Percentiles rank a stretch among this genome's conserved stretches.
These are phyloP conservation scores for Camelus bactrianus DNA, from an alignment of 2,113 vertebrate genomes.

Conservation along the genomic window DNA sequence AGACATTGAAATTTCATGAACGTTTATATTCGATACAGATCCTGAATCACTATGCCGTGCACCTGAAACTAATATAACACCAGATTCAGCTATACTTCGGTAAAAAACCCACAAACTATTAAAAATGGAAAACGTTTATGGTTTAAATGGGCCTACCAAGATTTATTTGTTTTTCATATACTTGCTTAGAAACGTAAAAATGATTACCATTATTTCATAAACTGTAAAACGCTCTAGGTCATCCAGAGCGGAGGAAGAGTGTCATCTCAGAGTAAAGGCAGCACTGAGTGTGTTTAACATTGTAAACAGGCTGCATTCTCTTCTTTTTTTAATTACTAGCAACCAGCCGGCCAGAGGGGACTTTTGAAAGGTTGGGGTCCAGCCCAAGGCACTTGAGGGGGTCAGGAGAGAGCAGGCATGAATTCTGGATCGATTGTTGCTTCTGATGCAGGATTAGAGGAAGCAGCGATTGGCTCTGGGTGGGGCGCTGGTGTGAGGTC, in stretches of 20 bases:
- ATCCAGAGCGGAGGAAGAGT: neutral
- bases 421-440: neutral
- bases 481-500: neutral
- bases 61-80: neutral
- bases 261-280: neutral
- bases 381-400: no score
- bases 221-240: neutral
- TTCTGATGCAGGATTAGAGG: neutral
- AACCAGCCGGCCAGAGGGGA: neutral
- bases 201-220: neutral
- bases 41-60: rapidly evolving
- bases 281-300: neutral
- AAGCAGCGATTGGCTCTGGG: neutral
- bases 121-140: neutral
- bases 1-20: neutral
- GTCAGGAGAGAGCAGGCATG: neutral
- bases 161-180: neutral
- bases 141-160: neutral
- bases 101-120: neutral
- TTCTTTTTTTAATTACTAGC: neutral
- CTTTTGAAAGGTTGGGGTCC: neutral
- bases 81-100: neutral
- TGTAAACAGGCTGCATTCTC: neutral
- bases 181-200: neutral
- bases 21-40: neutral